Percentiles rank a stretch among this genome's conserved stretches.
Conservation (phyloP, 2,797 vertebrate species). For the Peromyscus nudipes region DNA sequence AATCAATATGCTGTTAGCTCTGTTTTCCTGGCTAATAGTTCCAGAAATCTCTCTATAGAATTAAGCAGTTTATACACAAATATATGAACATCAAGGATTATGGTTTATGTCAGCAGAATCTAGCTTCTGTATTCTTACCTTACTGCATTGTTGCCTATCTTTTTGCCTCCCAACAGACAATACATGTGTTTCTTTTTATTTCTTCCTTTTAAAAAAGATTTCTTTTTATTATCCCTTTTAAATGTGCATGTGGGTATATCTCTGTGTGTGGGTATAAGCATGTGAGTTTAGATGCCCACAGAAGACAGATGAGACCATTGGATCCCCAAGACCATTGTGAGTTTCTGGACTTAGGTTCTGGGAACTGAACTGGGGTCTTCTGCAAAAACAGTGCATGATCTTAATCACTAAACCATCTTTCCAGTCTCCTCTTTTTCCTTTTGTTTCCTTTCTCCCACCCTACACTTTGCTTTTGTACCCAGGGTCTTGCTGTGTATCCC, state of each 20-base stretch:
- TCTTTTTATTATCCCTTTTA: neutral
- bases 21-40: neutral
- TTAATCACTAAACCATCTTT: neutral
- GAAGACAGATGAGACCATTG: neutral
- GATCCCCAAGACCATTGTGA: neutral
- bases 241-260: neutral
- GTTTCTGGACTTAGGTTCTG: neutral
- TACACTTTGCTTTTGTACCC: neutral
- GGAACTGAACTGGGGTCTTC: neutral
- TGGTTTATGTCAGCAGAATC: neutral
- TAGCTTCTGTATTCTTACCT: neutral
- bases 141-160: neutral
- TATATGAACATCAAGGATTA: neutral
- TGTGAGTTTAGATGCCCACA: neutral
- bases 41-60: conserved; percentile 2
- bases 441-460: neutral
- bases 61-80: conserved; percentile 8
- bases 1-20: neutral
- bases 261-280: neutral
- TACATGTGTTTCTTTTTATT: neutral
- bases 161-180: neutral
- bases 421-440: neutral
- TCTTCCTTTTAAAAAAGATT: neutral
- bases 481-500: neutral
- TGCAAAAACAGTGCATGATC: neutral